Evolutionary conservation across 1,140 invertebrate species (phyloP).

Genomic region (Hydropsyche tenuis): DNA sequence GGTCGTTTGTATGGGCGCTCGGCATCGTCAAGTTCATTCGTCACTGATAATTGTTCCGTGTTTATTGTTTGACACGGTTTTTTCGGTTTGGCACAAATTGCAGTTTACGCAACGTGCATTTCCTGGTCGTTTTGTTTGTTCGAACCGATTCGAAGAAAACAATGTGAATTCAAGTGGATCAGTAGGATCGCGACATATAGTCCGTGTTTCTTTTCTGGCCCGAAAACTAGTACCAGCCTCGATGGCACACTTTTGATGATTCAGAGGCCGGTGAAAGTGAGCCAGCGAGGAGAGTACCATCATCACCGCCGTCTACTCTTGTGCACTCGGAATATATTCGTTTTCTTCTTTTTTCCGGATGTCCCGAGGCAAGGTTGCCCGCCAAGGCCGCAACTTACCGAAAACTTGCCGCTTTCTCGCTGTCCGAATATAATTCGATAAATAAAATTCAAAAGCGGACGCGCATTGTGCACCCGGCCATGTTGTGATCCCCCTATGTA

Average conservation of each 20-base stretch:
- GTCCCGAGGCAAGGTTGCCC: conserved; percentile 41
- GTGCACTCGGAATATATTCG: no score
- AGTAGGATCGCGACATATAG: conserved; percentile 25
- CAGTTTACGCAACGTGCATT: no score
- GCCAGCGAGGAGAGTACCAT: conserved; percentile 8
- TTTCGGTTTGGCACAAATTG: no score
- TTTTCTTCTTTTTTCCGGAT: background rate
- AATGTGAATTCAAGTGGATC: background rate
- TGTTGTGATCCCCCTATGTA: no score
- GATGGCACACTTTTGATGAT: conserved; percentile 42
- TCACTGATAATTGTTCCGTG: no score
- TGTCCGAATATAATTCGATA: background rate
- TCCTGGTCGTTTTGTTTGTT: background rate
- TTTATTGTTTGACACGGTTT: no score
- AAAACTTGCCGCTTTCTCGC: conserved; percentile 6
- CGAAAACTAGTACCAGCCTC: conserved; percentile 15
- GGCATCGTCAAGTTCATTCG: no score
- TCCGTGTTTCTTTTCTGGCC: background rate
- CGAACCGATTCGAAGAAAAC: background rate
- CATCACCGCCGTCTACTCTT: background rate
- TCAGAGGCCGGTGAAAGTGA: conserved; percentile 44
- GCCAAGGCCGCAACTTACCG: conserved; percentile 38
- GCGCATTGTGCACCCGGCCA: background rate
- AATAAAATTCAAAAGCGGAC: background rate
- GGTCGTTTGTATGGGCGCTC: no score